Evolutionary conservation across 2,797 vertebrate species (phyloP).

Genomic region (Heterohyrax brucei): DNA sequence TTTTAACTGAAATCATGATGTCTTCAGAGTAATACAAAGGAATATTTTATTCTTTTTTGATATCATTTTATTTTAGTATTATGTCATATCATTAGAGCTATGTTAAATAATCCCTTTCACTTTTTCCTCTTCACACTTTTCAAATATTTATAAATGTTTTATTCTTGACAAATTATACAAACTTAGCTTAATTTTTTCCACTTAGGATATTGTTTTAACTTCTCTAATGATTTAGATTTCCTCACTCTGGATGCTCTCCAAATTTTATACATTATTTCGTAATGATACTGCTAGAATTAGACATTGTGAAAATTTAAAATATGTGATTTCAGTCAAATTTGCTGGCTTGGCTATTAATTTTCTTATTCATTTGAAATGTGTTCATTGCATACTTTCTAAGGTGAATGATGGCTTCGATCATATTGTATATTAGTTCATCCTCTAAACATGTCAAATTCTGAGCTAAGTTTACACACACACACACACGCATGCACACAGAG

Average conservation of each 20-base stretch:
- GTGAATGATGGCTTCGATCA: background rate
- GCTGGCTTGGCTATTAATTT: background rate
- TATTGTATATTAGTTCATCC: background rate
- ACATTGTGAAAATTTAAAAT: background rate
- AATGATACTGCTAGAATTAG: background rate
- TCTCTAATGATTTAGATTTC: slow-evolving; percentile 56
- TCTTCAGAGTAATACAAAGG: background rate
- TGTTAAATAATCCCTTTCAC: slow-evolving; percentile 26
- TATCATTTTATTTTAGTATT: slow-evolving; percentile 43
- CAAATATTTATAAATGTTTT: slow-evolving; percentile 65
- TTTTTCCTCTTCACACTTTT: slow-evolving; percentile 58
- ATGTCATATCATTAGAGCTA: background rate
- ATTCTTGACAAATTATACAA: background rate
- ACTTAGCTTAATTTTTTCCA: slow-evolving; percentile 56
- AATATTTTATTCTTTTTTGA: slow-evolving; percentile 35
- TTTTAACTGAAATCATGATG: background rate
- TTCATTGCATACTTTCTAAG: background rate
- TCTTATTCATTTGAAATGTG: background rate
- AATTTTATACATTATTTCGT: slow-evolving; percentile 16
- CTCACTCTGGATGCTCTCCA: background rate
- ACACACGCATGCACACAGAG: background rate
- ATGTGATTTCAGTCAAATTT: background rate
- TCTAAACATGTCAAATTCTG: background rate
- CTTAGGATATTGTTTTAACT: slow-evolving; percentile 17
- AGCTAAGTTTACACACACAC: background rate